Evolutionary conservation across 1,140 invertebrate genomes (phyloP).

Genomic region (Zaprionus camerounensis): DNA sequence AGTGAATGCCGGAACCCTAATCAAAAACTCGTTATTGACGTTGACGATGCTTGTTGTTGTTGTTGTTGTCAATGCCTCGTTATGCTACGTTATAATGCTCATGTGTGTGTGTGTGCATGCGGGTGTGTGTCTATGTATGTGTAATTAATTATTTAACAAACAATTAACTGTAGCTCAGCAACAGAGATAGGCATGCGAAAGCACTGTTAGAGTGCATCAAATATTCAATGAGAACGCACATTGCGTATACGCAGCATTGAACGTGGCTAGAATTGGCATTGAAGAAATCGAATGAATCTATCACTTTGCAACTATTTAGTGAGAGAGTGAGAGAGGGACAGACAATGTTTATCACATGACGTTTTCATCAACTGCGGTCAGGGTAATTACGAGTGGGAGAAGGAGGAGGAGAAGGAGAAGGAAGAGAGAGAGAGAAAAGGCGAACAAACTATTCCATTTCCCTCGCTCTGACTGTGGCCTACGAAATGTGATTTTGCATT

Average conservation of each 20-base stretch:
- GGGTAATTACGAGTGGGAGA: constrained; percentile 22
- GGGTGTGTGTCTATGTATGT: constrained; percentile 33
- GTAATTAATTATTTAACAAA: constrained; percentile 77
- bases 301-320: neutral
- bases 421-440: neutral
- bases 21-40: constrained; percentile 71
- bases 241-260: constrained; percentile 41
- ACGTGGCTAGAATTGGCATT: constrained; percentile 8
- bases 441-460: constrained; percentile 4
- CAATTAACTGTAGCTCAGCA: constrained; percentile 63
- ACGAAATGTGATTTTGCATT: constrained; percentile 37
- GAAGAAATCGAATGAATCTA: constrained; percentile 2
- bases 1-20: constrained; percentile 43
- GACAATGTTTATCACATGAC: constrained; percentile 17
- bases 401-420: neutral
- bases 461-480: neutral
- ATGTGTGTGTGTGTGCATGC: neutral
- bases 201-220: constrained; percentile 74
- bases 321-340: neutral
- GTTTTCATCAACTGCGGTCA: constrained; percentile 21
- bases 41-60: constrained; percentile 37
- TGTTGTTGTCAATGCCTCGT: constrained; percentile 28
- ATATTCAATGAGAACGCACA: constrained; percentile 47
- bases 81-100: constrained; percentile 1
- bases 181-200: constrained; percentile 44